Percentiles rank a stretch among this genome's conserved stretches.
These are phyloP conservation scores for Phyllostomus hastatus DNA, from an alignment of 2,113 vertebrate genomes.

Conservation along the genomic window DNA sequence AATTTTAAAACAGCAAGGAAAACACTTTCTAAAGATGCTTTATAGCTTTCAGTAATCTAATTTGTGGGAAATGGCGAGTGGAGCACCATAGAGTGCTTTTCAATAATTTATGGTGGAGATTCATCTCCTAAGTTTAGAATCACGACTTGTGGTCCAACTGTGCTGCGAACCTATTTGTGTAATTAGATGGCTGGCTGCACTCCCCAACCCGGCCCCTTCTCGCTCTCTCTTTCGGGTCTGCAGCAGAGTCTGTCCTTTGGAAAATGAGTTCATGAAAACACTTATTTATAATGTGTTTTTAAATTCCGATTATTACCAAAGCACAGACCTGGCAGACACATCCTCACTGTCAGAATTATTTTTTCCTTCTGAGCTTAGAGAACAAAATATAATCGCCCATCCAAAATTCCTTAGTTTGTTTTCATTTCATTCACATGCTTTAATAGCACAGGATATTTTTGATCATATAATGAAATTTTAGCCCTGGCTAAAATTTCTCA, in stretches of 20 bases:
- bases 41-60: slow-evolving; percentile 46
- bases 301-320: background rate
- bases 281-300: background rate
- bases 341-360: background rate
- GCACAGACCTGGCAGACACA: background rate
- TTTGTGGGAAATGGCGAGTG: slow-evolving; percentile 44
- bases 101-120: slow-evolving; percentile 66
- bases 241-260: background rate
- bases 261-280: slow-evolving; percentile 43
- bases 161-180: slow-evolving; percentile 57
- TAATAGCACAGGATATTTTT: background rate
- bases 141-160: slow-evolving; percentile 59
- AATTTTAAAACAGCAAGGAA: slow-evolving; percentile 37
- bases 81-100: slow-evolving; percentile 44
- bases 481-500: background rate
- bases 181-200: slow-evolving; percentile 44
- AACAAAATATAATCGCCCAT: background rate
- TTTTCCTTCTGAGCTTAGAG: background rate
- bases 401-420: background rate
- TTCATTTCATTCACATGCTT: background rate
- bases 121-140: slow-evolving; percentile 62
- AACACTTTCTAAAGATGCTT: slow-evolving; percentile 57
- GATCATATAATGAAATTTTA: background rate
- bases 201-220: background rate
- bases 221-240: background rate